phyloP scores from a whole-genome alignment of 2,113 vertebrate species.

The Oxyura jamaicensis region DNA sequence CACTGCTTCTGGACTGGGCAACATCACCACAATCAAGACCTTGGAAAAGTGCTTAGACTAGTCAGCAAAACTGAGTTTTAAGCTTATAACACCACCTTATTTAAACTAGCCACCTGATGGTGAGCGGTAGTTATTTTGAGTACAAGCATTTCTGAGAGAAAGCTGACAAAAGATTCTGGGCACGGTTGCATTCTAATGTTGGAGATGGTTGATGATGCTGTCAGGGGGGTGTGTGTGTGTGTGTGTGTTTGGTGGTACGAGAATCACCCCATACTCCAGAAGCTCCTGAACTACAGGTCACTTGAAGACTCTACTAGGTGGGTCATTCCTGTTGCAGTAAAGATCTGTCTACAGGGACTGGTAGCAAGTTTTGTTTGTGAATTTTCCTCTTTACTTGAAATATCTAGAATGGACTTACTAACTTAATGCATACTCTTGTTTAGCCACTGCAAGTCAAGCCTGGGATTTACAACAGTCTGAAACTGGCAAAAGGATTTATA shows the following conservation, averaged over 20 bases:
- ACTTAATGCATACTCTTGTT: not conserved
- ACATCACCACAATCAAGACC: not conserved
- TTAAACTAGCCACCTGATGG: not conserved
- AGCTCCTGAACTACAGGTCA: not conserved
- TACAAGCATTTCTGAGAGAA: not conserved
- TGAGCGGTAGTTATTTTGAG: not conserved
- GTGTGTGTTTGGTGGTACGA: too few relatives aligned
- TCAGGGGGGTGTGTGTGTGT: not conserved
- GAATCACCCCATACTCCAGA: not conserved
- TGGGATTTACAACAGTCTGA: not conserved
- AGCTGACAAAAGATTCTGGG: not conserved
- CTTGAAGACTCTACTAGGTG: not conserved
- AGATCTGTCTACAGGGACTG: not conserved
- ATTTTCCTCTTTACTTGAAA: not conserved
- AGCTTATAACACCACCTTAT: not conserved
- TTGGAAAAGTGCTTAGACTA: not conserved
- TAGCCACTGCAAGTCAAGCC: not conserved
- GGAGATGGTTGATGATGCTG: not conserved
- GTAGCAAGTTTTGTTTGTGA: not conserved
- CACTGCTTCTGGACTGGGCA: not conserved
- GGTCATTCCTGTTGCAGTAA: not conserved
- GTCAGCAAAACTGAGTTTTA: not conserved
- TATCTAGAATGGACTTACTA: not conserved
- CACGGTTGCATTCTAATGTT: not conserved
- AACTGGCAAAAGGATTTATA: not conserved